A percentile compares a stretch with the other conserved stretches of the same genome.
These are phyloP conservation scores for Sitobion miscanthi DNA, from an alignment of 1,140 invertebrate genomes.

Conservation along the genomic window DNA sequence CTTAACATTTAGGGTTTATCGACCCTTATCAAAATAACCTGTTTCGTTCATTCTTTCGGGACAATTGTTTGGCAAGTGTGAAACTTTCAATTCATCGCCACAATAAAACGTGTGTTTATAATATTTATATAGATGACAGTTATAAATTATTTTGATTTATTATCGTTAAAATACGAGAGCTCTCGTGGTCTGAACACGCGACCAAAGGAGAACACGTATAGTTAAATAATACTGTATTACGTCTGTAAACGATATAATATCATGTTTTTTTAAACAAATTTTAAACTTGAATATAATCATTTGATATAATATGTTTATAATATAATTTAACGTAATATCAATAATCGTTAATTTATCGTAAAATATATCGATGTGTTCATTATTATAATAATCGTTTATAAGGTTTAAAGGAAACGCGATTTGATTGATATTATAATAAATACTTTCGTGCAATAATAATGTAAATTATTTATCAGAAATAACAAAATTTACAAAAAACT, in stretches of 20 bases:
- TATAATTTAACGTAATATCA: neutral
- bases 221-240: neutral
- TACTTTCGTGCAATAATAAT: neutral
- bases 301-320: neutral
- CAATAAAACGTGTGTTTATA: neutral
- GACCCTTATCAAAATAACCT: slow-evolving; percentile 11
- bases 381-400: neutral
- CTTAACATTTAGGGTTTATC: slow-evolving; percentile 17
- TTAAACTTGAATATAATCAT: neutral
- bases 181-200: neutral
- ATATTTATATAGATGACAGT: slow-evolving; percentile 19
- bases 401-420: neutral
- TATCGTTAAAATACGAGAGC: neutral
- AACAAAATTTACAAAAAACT: neutral
- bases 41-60: neutral
- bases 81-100: neutral
- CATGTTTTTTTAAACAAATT: neutral
- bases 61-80: slow-evolving; percentile 39
- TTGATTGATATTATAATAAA: neutral
- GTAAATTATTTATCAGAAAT: neutral
- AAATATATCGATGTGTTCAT: neutral
- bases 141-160: slow-evolving; percentile 33
- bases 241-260: neutral
- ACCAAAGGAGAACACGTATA: neutral
- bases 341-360: no score